Evolutionary conservation across 2,113 vertebrate genomes (phyloP).

Genomic region (Numenius arquata): DNA sequence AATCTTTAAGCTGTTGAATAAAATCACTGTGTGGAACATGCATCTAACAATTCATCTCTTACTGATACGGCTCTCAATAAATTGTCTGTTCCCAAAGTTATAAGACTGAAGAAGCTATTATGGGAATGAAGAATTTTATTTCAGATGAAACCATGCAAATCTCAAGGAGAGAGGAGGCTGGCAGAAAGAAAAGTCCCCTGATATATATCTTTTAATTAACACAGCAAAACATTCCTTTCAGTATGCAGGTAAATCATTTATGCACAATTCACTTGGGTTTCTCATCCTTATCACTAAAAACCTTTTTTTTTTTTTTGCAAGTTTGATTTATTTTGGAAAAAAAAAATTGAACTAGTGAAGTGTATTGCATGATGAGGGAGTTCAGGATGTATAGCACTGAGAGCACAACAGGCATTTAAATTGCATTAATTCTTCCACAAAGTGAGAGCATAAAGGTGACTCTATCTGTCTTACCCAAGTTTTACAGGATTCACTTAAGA

Average conservation of each 20-base stretch:
- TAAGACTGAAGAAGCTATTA: slow-evolving; percentile 40
- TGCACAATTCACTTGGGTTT: background rate
- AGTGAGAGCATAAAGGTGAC: background rate
- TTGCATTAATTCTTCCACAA: slow-evolving; percentile 1
- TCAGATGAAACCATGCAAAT: slow-evolving; percentile 1
- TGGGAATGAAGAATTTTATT: slow-evolving; percentile 22
- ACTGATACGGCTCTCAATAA: background rate
- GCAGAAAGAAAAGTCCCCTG: slow-evolving; percentile 18
- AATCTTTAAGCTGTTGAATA: slow-evolving; percentile 32
- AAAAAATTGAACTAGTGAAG: background rate
- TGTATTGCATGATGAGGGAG: background rate
- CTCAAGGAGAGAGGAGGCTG: slow-evolving; percentile 18
- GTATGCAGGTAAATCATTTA: background rate
- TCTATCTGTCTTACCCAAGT: background rate
- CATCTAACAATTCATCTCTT: slow-evolving; percentile 36
- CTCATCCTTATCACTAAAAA: slow-evolving; percentile 9
- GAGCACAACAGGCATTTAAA: background rate
- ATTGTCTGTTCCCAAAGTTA: slow-evolving; percentile 16
- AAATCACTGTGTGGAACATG: slow-evolving; percentile 19
- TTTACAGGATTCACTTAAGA: background rate
- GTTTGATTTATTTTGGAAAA: background rate
- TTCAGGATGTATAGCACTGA: background rate
- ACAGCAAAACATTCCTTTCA: slow-evolving; percentile 5
- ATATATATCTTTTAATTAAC: slow-evolving; percentile 60
- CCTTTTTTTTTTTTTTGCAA: background rate